Percentiles rank a stretch among this genome's conserved stretches.
Evolutionary conservation across 2,888 invertebrate species (phyloP).

Genomic region (Neelides folsomi): DNA sequence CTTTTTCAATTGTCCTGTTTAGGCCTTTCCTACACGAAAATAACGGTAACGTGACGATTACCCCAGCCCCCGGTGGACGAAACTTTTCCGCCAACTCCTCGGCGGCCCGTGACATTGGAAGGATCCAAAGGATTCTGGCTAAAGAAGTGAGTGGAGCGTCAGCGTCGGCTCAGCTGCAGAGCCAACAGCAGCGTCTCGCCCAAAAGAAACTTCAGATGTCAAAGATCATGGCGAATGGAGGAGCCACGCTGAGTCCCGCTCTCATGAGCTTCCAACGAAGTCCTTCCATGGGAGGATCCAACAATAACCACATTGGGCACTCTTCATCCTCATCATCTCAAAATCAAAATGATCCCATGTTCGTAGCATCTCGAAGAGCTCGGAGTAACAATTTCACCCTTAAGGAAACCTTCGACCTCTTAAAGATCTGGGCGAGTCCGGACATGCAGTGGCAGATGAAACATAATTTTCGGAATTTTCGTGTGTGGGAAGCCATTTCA

Average conservation of each 20-base stretch:
- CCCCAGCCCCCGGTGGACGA: constrained; percentile 11
- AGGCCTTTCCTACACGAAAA: constrained; percentile 33
- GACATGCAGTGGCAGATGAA: constrained; percentile 33
- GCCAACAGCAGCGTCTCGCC: constrained; percentile 20
- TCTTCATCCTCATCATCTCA: neutral
- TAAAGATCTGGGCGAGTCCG: constrained; percentile 33
- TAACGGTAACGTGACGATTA: constrained; percentile 26
- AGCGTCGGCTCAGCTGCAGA: constrained; percentile 9
- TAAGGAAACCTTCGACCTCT: constrained; percentile 32
- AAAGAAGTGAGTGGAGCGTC: constrained; percentile 2
- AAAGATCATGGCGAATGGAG: constrained; percentile 29
- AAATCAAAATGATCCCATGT: constrained; percentile 28
- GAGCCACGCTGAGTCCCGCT: constrained; percentile 10
- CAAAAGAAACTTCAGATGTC: constrained; percentile 29
- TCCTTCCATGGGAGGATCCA: constrained; percentile 6
- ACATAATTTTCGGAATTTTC: constrained; percentile 29
- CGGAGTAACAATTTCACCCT: constrained; percentile 32
- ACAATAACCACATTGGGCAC: constrained; percentile 14
- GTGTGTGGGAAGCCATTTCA: constrained; percentile 33
- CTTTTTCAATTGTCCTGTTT: constrained; percentile 4
- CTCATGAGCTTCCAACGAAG: constrained; percentile 15
- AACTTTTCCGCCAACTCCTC: constrained; percentile 3
- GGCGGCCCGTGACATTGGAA: constrained; percentile 16
- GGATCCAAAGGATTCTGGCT: constrained; percentile 10
- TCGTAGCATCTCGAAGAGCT: constrained; percentile 28